A percentile compares a stretch with the other conserved stretches of the same genome.
Conservation (phyloP, 1,140 invertebrate genomes). For the Hermatobates lingyangjiaoensis region DNA sequence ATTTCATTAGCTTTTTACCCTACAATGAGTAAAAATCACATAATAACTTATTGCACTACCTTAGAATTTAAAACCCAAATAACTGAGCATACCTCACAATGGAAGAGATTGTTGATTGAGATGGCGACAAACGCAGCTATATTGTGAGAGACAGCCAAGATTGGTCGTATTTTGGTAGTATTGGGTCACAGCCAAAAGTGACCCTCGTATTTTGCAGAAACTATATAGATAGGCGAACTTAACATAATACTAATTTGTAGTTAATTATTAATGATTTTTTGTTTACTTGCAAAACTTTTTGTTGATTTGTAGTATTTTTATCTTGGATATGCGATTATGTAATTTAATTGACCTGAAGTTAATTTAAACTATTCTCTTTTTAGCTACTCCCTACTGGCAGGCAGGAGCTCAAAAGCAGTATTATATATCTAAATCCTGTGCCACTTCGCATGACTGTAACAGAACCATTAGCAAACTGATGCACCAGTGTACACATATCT, state of each 20-base stretch:
- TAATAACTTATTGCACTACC: no score
- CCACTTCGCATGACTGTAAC: slow-evolving; percentile 60
- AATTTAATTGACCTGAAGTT: slow-evolving; percentile 12
- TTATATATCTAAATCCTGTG: slow-evolving; percentile 83
- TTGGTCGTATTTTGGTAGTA: no score
- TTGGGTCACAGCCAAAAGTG: no score
- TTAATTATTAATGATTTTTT: background rate
- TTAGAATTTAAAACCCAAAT: no score
- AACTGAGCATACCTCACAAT: no score
- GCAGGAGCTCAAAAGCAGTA: slow-evolving; percentile 82
- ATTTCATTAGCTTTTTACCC: no score
- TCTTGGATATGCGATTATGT: background rate
- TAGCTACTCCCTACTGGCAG: slow-evolving; percentile 70
- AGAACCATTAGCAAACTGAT: slow-evolving; percentile 43
- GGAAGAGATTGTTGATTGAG: no score
- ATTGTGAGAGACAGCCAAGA: no score
- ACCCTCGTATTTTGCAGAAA: slow-evolving; percentile 14
- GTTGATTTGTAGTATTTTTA: background rate
- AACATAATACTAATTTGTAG: background rate
- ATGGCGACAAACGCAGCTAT: no score
- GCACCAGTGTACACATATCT: slow-evolving; percentile 75
- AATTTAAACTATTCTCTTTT: slow-evolving; percentile 20
- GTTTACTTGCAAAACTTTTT: background rate
- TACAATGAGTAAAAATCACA: no score
- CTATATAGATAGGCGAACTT: slow-evolving; percentile 23